Evolutionary conservation across 2,888 invertebrate species (phyloP), one percentile per base, ranked within the genome.

Genomic region (Cantharis rufa): DNA sequence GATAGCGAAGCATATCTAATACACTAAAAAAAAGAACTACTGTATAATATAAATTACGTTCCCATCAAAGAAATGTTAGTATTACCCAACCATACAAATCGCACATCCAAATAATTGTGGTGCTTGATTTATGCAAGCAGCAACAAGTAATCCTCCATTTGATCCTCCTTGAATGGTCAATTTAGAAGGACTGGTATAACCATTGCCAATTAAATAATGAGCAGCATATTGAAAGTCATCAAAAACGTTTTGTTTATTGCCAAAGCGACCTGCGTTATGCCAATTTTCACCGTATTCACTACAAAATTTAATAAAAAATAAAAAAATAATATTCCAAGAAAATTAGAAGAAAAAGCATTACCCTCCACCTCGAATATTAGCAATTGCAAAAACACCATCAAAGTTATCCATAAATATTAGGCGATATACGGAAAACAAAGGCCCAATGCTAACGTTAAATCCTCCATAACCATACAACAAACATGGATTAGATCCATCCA

Each of bases 271-370:
- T 7, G 91, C 95, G 87, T 98, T 95, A 89, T 99, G 98, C 99
- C 99, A 99, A 82, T 94, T 93, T 88, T 98, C 96, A 63, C 99
- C 99, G 88, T 98, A 99, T 87, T 99, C 99, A 1, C 97, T 96
- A 88, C 1, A 63, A 85, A 62, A 32, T 1, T 15, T 5, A 27
- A 15, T 13, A 15, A 16, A 72, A 13, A 13, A 15, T 69, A 7
- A 24, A 24, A 24, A 24, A 24, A 24, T 9, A 1, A 1, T 24
- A n/a, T 32, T 13, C n/a, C 4, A 32, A 32, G 32, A 13, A 32
- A 48, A 69, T 69, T 27, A 66, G 69, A 66, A 16, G 69, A 66
- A 13, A 70, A 74, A 71, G 15, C 86, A 91, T 89, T 87, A 96
- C 96, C 98, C 98, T 85, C 99, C 99, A 72, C 99, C 99, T 69